Percentiles rank a stretch among this genome's conserved stretches.
These are phyloP conservation scores for Neogale vison DNA, from an alignment of 2,113 vertebrate genomes.

Conservation along the genomic window DNA sequence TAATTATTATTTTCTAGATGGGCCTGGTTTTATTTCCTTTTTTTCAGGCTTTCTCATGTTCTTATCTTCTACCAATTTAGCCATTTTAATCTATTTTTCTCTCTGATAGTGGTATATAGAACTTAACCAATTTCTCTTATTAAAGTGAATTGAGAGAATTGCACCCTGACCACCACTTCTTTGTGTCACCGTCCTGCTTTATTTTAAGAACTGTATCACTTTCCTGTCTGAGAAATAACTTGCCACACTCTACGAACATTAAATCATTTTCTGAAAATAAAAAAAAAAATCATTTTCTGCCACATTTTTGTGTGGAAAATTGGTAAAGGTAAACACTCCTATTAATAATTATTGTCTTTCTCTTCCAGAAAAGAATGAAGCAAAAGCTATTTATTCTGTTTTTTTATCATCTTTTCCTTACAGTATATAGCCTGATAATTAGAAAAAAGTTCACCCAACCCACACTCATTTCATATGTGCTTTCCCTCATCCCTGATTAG, in stretches of 20 bases:
- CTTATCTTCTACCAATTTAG: background rate
- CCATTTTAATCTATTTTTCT: background rate
- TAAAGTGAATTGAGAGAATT: background rate
- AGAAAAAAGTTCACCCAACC: constrained; percentile 19
- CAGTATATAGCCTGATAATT: background rate
- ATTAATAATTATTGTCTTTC: background rate
- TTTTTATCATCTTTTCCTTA: constrained; percentile 17
- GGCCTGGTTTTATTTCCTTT: background rate
- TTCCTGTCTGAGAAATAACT: background rate
- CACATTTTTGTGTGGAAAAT: background rate
- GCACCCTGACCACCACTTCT: background rate
- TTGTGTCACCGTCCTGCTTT: background rate
- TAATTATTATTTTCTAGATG: background rate
- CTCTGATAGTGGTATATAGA: background rate
- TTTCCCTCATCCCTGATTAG: constrained; percentile 51
- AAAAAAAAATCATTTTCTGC: background rate
- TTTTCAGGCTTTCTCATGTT: background rate
- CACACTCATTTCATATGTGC: constrained; percentile 47
- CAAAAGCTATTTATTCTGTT: background rate
- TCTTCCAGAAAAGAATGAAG: background rate
- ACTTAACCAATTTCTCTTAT: background rate
- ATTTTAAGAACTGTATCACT: background rate
- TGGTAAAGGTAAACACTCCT: background rate
- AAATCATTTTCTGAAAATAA: background rate
- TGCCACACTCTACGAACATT: background rate